Percentiles rank a stretch among this genome's conserved stretches.
Evolutionary conservation across 2,113 vertebrate species (phyloP).

Genomic region (Perca schrenkii): DNA sequence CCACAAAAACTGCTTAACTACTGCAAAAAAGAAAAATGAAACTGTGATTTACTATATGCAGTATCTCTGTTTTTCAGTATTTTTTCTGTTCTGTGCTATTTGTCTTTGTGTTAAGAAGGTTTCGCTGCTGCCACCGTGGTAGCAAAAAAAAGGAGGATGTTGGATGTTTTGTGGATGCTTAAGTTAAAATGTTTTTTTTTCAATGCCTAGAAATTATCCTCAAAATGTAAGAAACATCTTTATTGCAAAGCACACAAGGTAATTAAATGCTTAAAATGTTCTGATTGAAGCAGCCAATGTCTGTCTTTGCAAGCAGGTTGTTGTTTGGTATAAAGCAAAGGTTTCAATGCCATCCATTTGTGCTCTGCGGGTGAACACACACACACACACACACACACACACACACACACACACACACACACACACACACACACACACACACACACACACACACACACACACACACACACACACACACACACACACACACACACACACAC

Average conservation of each 20-base stretch:
- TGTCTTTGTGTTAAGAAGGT: slow-evolving; percentile 47
- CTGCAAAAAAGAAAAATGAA: slow-evolving; percentile 28
- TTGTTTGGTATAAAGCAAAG: background rate
- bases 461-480: slow-evolving; percentile 22
- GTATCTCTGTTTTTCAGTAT: slow-evolving; percentile 38
- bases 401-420: slow-evolving; percentile 22
- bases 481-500: slow-evolving; percentile 7
- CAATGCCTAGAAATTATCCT: slow-evolving; percentile 41
- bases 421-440: slow-evolving; percentile 10
- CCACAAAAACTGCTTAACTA: slow-evolving; percentile 53
- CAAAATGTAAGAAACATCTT: slow-evolving; percentile 43
- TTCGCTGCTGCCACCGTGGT: slow-evolving; percentile 1
- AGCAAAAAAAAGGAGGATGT: slow-evolving; percentile 9
- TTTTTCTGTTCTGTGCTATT: slow-evolving; percentile 38
- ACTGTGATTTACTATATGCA: slow-evolving; percentile 58
- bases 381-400: slow-evolving; percentile 16
- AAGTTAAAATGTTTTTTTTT: slow-evolving; percentile 28
- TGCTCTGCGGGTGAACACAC: slow-evolving; percentile 35
- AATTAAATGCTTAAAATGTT: slow-evolving; percentile 61
- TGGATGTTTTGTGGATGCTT: slow-evolving; percentile 21
- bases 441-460: slow-evolving; percentile 20
- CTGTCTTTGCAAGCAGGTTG: slow-evolving; percentile 43
- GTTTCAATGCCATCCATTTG: background rate
- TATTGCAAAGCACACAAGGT: slow-evolving; percentile 62
- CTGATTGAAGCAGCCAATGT: slow-evolving; percentile 30